A percentile compares a stretch with the other conserved stretches of the same genome.
These are phyloP conservation scores for Hyperopisus bebe DNA, from an alignment of 2,113 vertebrate genomes.

Conservation along the genomic window DNA sequence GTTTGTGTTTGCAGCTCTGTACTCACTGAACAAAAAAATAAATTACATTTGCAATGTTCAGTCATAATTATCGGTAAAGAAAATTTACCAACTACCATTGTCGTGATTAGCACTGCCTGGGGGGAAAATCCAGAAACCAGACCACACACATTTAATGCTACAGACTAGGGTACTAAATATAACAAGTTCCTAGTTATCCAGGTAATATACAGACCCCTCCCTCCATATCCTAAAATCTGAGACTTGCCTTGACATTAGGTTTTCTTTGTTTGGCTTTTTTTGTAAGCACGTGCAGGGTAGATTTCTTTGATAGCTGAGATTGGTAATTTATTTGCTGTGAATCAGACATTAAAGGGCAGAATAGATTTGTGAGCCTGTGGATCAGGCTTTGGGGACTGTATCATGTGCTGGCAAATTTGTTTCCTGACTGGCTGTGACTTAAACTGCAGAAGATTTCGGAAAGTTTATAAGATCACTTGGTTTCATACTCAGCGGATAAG, in stretches of 20 bases:
- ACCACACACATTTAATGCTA: background rate
- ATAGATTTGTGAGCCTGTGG: background rate
- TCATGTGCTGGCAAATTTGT: background rate
- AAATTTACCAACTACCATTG: background rate
- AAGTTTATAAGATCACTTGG: background rate
- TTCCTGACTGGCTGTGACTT: background rate
- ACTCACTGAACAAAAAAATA: background rate
- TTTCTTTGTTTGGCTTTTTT: background rate
- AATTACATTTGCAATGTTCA: background rate
- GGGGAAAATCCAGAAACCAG: background rate
- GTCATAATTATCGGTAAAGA: background rate
- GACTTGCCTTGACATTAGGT: background rate
- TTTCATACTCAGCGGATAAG: background rate
- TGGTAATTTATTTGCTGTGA: background rate
- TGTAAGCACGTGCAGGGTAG: background rate
- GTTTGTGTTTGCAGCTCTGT: background rate
- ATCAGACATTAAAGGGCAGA: background rate
- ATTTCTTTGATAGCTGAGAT: background rate
- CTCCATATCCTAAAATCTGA: background rate
- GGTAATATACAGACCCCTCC: background rate
- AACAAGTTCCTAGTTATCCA: background rate
- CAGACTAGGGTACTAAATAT: background rate
- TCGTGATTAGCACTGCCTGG: background rate
- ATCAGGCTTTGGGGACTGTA: background rate
- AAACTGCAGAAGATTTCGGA: background rate